Evolutionary conservation across 2,113 vertebrate species (phyloP), one percentile per base, ranked within the genome.

Genomic region (Lepisosteus oculatus): DNA sequence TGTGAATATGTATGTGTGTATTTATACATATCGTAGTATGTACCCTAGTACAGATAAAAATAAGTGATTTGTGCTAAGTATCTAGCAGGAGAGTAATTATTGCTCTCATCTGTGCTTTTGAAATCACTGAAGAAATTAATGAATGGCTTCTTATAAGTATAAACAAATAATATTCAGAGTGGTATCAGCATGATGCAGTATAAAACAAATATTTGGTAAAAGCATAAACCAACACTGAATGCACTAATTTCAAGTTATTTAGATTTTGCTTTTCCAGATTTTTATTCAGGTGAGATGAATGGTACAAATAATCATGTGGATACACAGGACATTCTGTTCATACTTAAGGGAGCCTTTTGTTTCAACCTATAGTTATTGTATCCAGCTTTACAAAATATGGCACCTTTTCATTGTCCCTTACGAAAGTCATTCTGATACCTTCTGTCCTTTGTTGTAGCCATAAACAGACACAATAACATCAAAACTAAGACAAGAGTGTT

Each of bases 51-150:
- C 29, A 29, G 29, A 29, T 29, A 43, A 12, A 43, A 65, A 44
- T 65, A 13, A 42, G 3, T 65, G 41, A 43, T 65, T 8, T 65
- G 2, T 43, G 13, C 41, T 65, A 44, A 44, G 43, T 8, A 42
- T 44, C 5, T 44, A 65, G 29, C 12, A 43, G 64, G 64, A 42
- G 43, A 65, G 64, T 42, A 65, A 65, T 65, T 65, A 14, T 65
- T 65, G 41, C 41, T 6, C 41, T 44, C n/a, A 15, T 41, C 63
- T 59, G 57, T 59, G 57, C 57, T 59, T 8, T 15, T n/a, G 57
- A 59, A 59, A 59, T 59, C n/a, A 59, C 57, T n/a, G 57, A n/a
- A 59, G 57, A 59, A 59, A 59, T 59, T 13, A 59, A 59, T 59
- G 57, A 59, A 59, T 59, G 57, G 14, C 57, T 59, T 8, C 57